Base-by-base conservation (phyloP, 2,113 vertebrate genomes). In the Catharus bicknelli region DNA sequence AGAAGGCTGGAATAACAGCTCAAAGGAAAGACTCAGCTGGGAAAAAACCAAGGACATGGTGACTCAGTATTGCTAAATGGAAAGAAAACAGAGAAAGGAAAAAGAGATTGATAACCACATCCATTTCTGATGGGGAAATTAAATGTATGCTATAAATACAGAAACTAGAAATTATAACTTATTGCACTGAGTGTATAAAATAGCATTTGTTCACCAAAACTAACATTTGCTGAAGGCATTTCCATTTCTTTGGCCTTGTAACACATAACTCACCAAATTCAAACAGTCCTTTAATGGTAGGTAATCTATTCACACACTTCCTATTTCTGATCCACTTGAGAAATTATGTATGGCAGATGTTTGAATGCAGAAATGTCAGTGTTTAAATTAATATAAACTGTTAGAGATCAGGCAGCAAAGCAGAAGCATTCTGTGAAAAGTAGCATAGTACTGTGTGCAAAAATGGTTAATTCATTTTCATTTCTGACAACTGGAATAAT, bases 401-500 rank as follows among this genome's bases (percentile, higher is more conserved):
- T 38, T 27, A 42, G 38, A 59, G 3, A 16, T 25, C 30, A 26
- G 25, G 72, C 0, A 10, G 50, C 0, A 0, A 83, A 83, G 38
- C 51, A 90, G 64, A 86, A 86, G 77, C 5, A 16, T 38, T 61
- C 45, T 74, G 63, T 40, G 67, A 68, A 64, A 88, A 77, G 51
- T 3, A 83, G 58, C 17, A 38, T 5, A 50, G 34, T 22, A 32
- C 17, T 34, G 61, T 8, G 40, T 50, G 16, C 62, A 87, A 72
- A 87, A 75, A 16, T 0, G 0, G n/a, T 17, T 75, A 87, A 64
- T 27, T 77, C 43, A 29, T 9, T 51, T 72, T 63, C 4, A 86
- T 27, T 88, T 77, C 63, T 48, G 29, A 53, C 48, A 90, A 38
- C 7, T 29, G 0, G 1, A 86, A 29, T 47, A 0, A 67, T 67